Evolutionary conservation across 2,888 invertebrate genomes (phyloP), one percentile per base, ranked within the genome.

Genomic region (Autographa pulchrina): DNA sequence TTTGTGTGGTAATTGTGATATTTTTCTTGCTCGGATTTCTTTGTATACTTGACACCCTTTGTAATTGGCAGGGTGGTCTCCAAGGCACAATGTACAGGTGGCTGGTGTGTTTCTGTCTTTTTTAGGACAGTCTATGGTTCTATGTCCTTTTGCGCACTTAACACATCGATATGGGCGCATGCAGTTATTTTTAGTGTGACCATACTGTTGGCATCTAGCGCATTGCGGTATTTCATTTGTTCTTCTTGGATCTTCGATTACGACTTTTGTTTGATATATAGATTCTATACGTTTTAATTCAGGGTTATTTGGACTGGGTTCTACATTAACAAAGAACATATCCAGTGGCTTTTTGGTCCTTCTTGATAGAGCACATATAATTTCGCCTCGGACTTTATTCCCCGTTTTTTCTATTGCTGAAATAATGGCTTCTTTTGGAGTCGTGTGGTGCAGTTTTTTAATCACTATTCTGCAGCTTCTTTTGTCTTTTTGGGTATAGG

Each of bases 21-120:
- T 38, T 64, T 58, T 68, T 56, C 68, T 41, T n/a, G 31, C 31
- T 1, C 6, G 32, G 6, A 70, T 70, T 20, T 70, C 70, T 32
- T 58, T 65, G 14, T 75, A 75, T 0, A 70, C 48, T 16, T 64
- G n/a, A 60, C 74, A 72, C 0, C 75, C 72, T 41, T 70, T 72
- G 11, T 71, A 76, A 43, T 71, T 76, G 0, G 73, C 70, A 13
- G 76, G 73, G n/a, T 76, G 73, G 16, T n/a, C n/a, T 0, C 65
- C 35, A 2, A 2, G 8, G 11, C 70, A 70, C 0, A 70, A n/a
- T 1, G 65, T 13, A n/a, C 70, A 70, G 0, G 13, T 54, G 5
- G 70, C 70, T 48, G 70, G 65, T 4, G 70, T 59, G 7, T 59
- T 66, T 9, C n/a, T 20, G 20, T 66, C 66, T 5, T 20, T 31